phyloP scores from a whole-genome alignment of 1,140 invertebrate species.

The Lepidurus packardi region DNA sequence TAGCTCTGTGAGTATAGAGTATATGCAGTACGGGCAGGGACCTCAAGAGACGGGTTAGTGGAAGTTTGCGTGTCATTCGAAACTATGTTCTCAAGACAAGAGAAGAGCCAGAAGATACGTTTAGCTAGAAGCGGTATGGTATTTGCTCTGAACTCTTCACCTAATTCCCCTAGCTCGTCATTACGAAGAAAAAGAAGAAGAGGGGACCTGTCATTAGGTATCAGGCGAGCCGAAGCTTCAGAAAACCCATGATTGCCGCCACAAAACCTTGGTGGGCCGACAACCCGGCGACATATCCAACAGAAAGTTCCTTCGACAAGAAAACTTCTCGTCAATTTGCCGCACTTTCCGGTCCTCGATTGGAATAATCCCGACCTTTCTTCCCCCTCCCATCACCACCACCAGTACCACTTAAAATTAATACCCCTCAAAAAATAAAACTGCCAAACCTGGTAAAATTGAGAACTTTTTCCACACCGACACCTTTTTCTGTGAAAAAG shows the following conservation, averaged over 20 bases:
- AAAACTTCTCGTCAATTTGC: slow-evolving; percentile 10
- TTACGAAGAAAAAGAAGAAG: not conserved
- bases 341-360: not conserved
- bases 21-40: too few relatives aligned
- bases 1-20: too few relatives aligned
- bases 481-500: not conserved
- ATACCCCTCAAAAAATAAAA: not conserved
- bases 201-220: slow-evolving; percentile 10
- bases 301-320: not conserved
- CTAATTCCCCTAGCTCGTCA: not conserved
- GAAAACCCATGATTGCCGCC: slow-evolving; percentile 13
- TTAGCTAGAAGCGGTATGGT: not conserved
- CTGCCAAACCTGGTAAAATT: not conserved
- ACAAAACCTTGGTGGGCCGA: slow-evolving; percentile 16
- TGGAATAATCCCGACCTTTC: not conserved
- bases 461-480: not conserved
- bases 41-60: not conserved
- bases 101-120: not conserved
- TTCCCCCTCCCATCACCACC: not conserved
- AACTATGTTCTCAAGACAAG: not conserved
- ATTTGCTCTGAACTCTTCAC: slow-evolving; percentile 8
- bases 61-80: slow-evolving; percentile 2
- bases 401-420: not conserved
- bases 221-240: slow-evolving; percentile 6
- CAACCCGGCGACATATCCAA: not conserved